Percentiles rank a stretch among this genome's conserved stretches.
phyloP scores from a whole-genome alignment of 2,888 invertebrate species.

The Podabrus alpinus region DNA sequence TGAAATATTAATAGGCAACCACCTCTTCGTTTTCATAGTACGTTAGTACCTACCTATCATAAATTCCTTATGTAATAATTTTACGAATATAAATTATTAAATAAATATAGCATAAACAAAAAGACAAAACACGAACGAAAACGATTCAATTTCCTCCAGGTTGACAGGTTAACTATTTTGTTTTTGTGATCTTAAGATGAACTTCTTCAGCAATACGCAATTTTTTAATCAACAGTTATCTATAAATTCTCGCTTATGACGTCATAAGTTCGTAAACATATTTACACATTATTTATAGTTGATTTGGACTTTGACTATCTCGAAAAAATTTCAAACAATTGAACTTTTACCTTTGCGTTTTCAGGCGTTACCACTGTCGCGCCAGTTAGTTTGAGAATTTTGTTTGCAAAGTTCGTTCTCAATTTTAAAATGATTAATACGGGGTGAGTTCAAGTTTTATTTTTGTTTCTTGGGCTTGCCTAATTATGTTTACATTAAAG shows the following conservation, averaged over 20 bases:
- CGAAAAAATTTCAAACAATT: background rate
- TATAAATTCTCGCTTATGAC: background rate
- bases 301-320: background rate
- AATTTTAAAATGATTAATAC: constrained; percentile 5
- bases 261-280: background rate
- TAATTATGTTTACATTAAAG: constrained; percentile 49
- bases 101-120: background rate
- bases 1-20: background rate
- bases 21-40: too few relatives aligned
- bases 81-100: background rate
- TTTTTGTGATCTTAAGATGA: background rate
- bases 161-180: background rate
- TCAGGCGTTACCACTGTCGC: background rate
- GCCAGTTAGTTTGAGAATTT: background rate
- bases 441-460: background rate
- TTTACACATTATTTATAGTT: background rate
- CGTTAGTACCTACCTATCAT: background rate
- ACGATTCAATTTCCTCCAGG: background rate
- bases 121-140: background rate
- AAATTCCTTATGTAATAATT: background rate
- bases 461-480: background rate
- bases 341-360: background rate
- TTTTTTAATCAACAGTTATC: background rate
- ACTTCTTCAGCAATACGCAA: background rate
- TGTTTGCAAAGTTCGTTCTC: background rate